Base-by-base conservation (phyloP, 2,888 invertebrate genomes). In the Cyclophora punctaria region DNA sequence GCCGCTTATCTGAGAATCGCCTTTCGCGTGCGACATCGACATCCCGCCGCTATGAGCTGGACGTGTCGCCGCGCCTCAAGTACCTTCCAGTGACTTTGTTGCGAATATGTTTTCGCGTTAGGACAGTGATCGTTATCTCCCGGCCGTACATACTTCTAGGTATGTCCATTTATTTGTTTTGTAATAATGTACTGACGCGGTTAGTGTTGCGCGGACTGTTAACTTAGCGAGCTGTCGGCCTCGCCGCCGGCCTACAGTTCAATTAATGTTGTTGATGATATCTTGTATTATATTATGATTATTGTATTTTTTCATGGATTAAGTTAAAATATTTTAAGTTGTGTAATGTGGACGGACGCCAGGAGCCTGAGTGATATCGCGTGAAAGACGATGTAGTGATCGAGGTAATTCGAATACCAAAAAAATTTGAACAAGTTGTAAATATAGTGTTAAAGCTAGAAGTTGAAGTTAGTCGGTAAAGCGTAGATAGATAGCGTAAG, bases 1-100 rank as follows among this genome's bases (percentile, higher is more conserved):
- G 80, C 91, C 91, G 75, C 91, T 92, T 78, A 91, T 91, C 89
- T 90, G 91, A 81, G 91, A 91, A 64, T 89, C 90, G 78, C 90
- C 91, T 75, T 89, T 92, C 87, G 91, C 92, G 90, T 91, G 91
- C 90, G 83, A 90, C 83, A 86, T 89, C 83, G 82, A 86, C 83
- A 80, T 91, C 90, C 80, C 91, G 83, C 91, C 93, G 71, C 91
- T 93, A 60, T 91, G 90, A 80, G 91, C 37, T 67, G 73, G 73
- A 62, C 73, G 71, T 57, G 73, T 78, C 79, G 79, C 90, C 77
- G 91, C 81, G 90, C 64, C 90, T 90, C 51, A 50, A 42, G 54
- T 50, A 57, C 61, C 62, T 68, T 63, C 64, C 72, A 79, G 83
- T 82, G 85, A 83, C 82, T 78, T 71, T 79, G 68, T 75, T 72